Evolutionary conservation across 2,113 vertebrate species (phyloP).

Genomic region (Pogonocichla stellata): DNA sequence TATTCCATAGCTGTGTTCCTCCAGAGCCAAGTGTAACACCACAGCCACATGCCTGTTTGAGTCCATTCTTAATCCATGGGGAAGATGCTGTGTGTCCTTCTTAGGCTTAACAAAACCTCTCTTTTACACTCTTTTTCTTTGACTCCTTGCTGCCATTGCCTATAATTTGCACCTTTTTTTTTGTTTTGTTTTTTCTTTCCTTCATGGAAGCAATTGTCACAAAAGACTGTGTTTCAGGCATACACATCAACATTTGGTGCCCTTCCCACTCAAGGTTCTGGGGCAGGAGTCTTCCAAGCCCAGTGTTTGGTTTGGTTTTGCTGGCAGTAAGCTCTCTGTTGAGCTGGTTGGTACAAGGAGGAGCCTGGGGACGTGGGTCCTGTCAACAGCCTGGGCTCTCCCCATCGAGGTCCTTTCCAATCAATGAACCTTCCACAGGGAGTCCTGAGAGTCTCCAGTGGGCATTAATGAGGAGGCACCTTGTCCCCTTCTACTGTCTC

Average conservation of each 20-base stretch:
- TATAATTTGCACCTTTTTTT: not conserved
- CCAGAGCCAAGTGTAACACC: not conserved
- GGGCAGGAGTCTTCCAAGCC: not conserved
- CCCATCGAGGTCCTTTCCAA: rapidly evolving
- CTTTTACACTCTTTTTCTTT: not conserved
- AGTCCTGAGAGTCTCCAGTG: not conserved
- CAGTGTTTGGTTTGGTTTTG: not conserved
- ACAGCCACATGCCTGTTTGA: not conserved
- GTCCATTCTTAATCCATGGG: not conserved
- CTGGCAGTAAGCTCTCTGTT: not conserved
- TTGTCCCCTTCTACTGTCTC: not conserved
- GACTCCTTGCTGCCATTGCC: not conserved
- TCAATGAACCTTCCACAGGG: not conserved
- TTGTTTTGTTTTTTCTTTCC: not conserved
- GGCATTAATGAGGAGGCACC: not conserved
- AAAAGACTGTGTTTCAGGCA: not conserved
- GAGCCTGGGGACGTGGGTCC: not conserved
- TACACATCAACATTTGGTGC: not conserved
- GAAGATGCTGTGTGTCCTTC: not conserved
- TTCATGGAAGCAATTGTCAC: not conserved
- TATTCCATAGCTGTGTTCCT: not conserved
- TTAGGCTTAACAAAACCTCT: not conserved
- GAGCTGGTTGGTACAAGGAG: not conserved
- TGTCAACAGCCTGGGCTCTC: rapidly evolving
- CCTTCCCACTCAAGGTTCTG: not conserved